Evolutionary conservation across 2,888 invertebrate genomes (phyloP).

Genomic region (Drosophila histrio): DNA sequence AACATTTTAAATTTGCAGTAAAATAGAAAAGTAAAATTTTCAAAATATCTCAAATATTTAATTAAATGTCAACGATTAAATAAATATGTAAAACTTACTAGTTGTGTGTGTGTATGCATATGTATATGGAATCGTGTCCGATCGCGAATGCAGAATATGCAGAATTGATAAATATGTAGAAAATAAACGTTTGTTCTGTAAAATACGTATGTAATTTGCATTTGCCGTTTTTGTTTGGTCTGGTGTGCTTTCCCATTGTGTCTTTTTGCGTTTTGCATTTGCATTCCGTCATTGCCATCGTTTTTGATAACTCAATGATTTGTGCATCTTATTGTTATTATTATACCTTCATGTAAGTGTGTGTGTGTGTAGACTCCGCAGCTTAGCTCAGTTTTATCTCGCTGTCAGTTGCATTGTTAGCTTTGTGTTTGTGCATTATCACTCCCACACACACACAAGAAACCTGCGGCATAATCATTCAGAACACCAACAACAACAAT

Average conservation of each 20-base stretch:
- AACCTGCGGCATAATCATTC: conserved; percentile 55
- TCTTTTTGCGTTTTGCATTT: conserved; percentile 31
- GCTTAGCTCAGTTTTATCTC: conserved; percentile 49
- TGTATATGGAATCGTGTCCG: neutral
- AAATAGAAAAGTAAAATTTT: neutral
- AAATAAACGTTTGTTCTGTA: conserved; percentile 7
- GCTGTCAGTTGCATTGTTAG: conserved; percentile 38
- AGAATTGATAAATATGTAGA: conserved; percentile 28
- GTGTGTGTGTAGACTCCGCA: neutral
- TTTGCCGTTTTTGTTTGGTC: conserved; percentile 7
- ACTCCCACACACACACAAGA: conserved; percentile 33
- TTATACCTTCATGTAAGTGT: conserved; percentile 11
- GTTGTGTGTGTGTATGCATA: neutral
- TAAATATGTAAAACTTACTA: too few relatives aligned
- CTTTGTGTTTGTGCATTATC: conserved; percentile 53
- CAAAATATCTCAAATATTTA: too few relatives aligned
- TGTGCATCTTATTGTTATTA: conserved; percentile 32
- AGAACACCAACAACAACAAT: conserved; percentile 36
- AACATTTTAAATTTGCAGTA: conserved; percentile 1
- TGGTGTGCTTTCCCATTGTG: conserved; percentile 3
- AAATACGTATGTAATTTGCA: conserved; percentile 13
- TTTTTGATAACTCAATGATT: conserved; percentile 41
- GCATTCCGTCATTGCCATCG: conserved; percentile 20
- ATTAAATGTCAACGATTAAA: too few relatives aligned
- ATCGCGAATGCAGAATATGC: conserved; percentile 33